phyloP scores from a whole-genome alignment of 1,140 invertebrate genomes.

The Temnothorax longispinosus region DNA sequence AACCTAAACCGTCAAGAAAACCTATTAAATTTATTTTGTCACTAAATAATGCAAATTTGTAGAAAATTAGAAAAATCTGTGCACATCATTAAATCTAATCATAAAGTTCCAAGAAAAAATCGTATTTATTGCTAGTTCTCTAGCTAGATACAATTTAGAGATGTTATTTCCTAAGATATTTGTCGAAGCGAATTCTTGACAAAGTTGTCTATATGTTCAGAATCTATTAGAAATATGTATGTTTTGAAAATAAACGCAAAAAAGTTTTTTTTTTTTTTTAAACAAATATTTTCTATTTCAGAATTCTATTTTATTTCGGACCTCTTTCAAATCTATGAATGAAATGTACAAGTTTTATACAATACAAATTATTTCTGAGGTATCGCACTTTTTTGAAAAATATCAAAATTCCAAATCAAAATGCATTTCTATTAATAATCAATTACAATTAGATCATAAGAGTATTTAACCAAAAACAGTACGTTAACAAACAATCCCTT shows the following conservation, averaged over 20 bases:
- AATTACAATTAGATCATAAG: background rate
- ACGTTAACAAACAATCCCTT: slow-evolving; percentile 6
- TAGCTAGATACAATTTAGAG: background rate
- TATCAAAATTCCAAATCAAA: slow-evolving; percentile 5
- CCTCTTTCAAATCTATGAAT: background rate
- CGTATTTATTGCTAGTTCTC: background rate
- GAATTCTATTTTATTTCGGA: background rate
- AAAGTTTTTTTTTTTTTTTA: background rate
- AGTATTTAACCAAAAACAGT: slow-evolving; percentile 5
- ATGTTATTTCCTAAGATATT: slow-evolving; percentile 6
- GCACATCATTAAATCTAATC: background rate
- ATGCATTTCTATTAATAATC: background rate
- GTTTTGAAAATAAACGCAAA: background rate
- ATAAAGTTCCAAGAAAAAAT: background rate
- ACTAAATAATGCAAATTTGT: background rate
- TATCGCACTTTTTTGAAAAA: background rate
- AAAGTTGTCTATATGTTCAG: background rate
- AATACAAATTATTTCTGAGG: slow-evolving; percentile 1
- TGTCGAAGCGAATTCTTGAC: background rate
- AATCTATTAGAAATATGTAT: background rate
- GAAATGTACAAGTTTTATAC: slow-evolving; percentile 18
- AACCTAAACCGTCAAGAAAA: background rate
- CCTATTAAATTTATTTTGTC: background rate
- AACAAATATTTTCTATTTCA: background rate
- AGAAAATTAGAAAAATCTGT: background rate